phyloP scores from a whole-genome alignment of 2,888 invertebrate species.

The Nomada flava region DNA sequence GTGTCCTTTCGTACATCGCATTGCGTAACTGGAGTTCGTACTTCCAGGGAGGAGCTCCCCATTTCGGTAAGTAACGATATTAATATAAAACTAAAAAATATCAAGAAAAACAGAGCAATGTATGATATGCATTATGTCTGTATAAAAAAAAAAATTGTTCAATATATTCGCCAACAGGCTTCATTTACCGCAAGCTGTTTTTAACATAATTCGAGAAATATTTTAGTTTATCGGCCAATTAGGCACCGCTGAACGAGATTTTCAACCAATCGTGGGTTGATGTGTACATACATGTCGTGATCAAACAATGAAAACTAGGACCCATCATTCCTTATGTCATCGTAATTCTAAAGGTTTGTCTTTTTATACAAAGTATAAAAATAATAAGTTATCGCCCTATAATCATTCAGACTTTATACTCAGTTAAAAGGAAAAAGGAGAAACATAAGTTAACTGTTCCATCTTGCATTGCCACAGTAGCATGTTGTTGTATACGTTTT shows the following conservation, averaged over 20 bases:
- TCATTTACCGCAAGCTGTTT: constrained; percentile 63
- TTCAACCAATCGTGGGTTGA: constrained; percentile 72
- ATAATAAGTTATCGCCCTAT: not conserved
- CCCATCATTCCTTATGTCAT: constrained; percentile 73
- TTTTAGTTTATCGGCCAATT: constrained; percentile 77
- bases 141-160: constrained; percentile 15
- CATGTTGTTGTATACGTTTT: not conserved
- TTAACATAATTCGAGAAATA: constrained; percentile 67
- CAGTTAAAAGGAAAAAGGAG: no score
- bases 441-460: no score
- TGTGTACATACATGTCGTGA: constrained; percentile 59
- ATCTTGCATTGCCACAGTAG: no score
- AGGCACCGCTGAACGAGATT: constrained; percentile 61
- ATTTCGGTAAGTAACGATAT: constrained; percentile 78
- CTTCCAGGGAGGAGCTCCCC: constrained; percentile 80
- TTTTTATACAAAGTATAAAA: constrained; percentile 25
- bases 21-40: constrained; percentile 79
- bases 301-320: constrained; percentile 66
- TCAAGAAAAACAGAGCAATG: not conserved
- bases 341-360: constrained; percentile 52
- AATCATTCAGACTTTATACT: not conserved
- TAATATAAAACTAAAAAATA: constrained; percentile 29
- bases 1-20: constrained; percentile 78
- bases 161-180: constrained; percentile 40
- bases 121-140: not conserved